Conservation (phyloP, 2,113 vertebrate species). For the Nerophis ophidion region DNA sequence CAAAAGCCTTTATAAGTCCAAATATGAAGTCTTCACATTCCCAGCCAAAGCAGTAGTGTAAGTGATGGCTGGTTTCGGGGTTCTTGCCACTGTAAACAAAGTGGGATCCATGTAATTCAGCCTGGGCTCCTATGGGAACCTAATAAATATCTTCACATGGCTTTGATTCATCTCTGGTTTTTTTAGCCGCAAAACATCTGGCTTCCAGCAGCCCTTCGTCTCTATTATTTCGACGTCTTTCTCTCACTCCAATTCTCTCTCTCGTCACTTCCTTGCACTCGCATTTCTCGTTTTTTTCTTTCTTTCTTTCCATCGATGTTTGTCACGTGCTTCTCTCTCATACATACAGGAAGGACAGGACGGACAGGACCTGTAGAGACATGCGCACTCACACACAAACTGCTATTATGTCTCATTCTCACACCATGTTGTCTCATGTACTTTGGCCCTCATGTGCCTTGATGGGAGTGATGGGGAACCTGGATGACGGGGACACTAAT, state of each 20-base stretch:
- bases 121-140: conserved; percentile 70
- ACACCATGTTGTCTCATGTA: conserved; percentile 34
- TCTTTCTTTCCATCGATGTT: conserved; percentile 41
- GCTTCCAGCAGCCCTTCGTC: conserved; percentile 60
- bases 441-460: conserved; percentile 29
- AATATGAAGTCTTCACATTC: conserved; percentile 71
- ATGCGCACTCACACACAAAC: not conserved
- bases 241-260: conserved; percentile 40
- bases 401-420: conserved; percentile 17
- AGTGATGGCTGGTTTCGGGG: conserved; percentile 72
- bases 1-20: conserved; percentile 68
- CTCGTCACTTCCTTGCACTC: conserved; percentile 56
- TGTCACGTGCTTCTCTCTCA: conserved; percentile 49
- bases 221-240: conserved; percentile 41
- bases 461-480: conserved; percentile 44
- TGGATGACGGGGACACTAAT: conserved; percentile 49
- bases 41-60: conserved; percentile 69
- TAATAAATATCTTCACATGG: conserved; percentile 77
- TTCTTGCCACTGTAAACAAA: conserved; percentile 73
- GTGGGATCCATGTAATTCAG: conserved; percentile 67
- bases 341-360: conserved; percentile 27
- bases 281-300: conserved; percentile 54
- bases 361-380: conserved; percentile 17
- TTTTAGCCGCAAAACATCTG: conserved; percentile 77
- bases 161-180: conserved; percentile 72